phyloP scores from a whole-genome alignment of 2,113 vertebrate genomes.

The Austrofundulus limnaeus region DNA sequence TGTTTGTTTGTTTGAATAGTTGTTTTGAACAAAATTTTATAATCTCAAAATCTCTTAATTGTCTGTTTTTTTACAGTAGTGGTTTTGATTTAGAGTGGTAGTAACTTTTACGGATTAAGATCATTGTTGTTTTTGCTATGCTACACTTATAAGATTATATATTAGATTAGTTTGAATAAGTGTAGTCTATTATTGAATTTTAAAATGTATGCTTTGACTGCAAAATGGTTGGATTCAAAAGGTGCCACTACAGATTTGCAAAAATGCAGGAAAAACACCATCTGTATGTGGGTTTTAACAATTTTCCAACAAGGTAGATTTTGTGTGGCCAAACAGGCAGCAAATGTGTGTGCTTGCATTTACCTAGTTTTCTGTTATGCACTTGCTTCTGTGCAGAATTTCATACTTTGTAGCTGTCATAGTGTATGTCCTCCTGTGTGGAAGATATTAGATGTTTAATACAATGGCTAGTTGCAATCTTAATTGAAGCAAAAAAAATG shows the following conservation, averaged over 20 bases:
- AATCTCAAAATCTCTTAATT: slow-evolving; percentile 11
- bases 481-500: slow-evolving; percentile 41
- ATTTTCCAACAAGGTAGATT: slow-evolving; percentile 21
- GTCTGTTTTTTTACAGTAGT: not conserved
- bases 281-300: slow-evolving; percentile 37
- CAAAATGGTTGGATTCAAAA: slow-evolving; percentile 6
- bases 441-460: slow-evolving; percentile 5
- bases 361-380: not conserved
- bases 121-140: too few relatives aligned
- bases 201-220: not conserved
- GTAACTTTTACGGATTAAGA: too few relatives aligned
- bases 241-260: slow-evolving; percentile 19
- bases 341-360: not conserved
- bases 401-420: slow-evolving; percentile 1
- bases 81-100: slow-evolving; percentile 7
- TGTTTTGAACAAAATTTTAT: slow-evolving; percentile 12
- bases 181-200: too few relatives aligned
- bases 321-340: not conserved
- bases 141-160: too few relatives aligned
- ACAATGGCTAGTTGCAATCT: not conserved
- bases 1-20: slow-evolving; percentile 11
- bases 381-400: slow-evolving; percentile 11
- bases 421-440: too few relatives aligned
- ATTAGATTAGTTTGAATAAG: too few relatives aligned
- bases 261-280: not conserved